phyloP scores from a whole-genome alignment of 2,888 invertebrate genomes.

The Hemicrepidius hirtus region DNA sequence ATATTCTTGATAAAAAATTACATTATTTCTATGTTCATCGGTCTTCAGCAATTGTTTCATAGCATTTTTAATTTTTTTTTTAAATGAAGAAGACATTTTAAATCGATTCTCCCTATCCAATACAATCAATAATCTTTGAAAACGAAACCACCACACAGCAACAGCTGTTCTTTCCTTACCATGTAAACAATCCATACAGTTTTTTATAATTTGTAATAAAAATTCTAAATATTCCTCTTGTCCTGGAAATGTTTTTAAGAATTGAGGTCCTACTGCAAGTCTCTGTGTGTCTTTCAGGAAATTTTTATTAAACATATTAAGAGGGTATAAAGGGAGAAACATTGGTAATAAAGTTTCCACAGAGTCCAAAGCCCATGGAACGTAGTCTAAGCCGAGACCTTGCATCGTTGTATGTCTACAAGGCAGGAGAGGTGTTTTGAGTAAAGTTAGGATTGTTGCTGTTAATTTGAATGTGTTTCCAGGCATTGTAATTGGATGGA shows the following conservation, averaged over 20 bases:
- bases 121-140: constrained; percentile 75
- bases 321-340: constrained; percentile 66
- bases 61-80: constrained; percentile 73
- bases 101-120: constrained; percentile 71
- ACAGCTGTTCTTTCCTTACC: constrained; percentile 74
- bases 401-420: constrained; percentile 71
- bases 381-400: constrained; percentile 70
- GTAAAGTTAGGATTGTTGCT: constrained; percentile 74
- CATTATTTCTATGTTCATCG: constrained; percentile 74
- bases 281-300: constrained; percentile 70
- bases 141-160: constrained; percentile 79
- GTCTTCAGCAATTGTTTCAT: constrained; percentile 76
- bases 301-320: constrained; percentile 65
- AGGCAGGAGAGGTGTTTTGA: constrained; percentile 78
- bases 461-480: constrained; percentile 78
- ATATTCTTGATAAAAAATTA: constrained; percentile 78
- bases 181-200: constrained; percentile 73
- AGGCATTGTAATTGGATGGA: constrained; percentile 79
- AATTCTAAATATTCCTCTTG: constrained; percentile 77
- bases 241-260: constrained; percentile 76
- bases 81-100: constrained; percentile 69
- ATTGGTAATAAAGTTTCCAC: constrained; percentile 73
- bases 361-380: constrained; percentile 73
- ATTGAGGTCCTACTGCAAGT: constrained; percentile 77
- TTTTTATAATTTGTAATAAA: constrained; percentile 73